These are phyloP conservation scores for Morphnarchus princeps DNA, from an alignment of 2,113 vertebrate genomes.

Conservation along the genomic window DNA sequence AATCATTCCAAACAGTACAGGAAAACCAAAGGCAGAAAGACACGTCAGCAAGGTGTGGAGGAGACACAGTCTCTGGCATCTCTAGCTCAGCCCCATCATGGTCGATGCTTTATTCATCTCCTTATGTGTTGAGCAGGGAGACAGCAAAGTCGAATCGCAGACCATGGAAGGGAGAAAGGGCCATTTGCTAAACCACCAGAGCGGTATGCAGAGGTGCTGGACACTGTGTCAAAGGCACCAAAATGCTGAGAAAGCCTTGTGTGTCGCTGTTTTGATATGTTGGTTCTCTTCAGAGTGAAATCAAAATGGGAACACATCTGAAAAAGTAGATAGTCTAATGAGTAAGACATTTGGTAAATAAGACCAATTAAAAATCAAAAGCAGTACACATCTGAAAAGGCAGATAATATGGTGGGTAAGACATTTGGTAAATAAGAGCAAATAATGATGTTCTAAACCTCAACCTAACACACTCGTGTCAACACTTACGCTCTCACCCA, in stretches of 20 bases:
- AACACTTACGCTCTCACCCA: background rate
- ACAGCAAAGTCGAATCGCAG: background rate
- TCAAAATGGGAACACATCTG: constrained; percentile 55
- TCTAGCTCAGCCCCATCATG: background rate
- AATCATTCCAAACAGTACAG: background rate
- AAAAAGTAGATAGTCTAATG: constrained; percentile 72
- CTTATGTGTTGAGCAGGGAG: background rate
- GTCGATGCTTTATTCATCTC: background rate
- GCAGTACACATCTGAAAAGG: constrained; percentile 69
- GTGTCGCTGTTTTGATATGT: background rate
- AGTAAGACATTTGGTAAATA: constrained; percentile 78
- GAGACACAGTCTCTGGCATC: no score
- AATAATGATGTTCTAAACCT: constrained; percentile 63
- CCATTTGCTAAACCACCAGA: background rate
- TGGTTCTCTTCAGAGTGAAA: constrained; percentile 23
- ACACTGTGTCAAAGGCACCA: background rate
- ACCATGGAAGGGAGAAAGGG: background rate
- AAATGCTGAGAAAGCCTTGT: background rate
- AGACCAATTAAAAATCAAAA: constrained; percentile 73
- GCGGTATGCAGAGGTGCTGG: background rate
- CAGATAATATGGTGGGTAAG: constrained; percentile 76
- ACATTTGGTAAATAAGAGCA: constrained; percentile 72
- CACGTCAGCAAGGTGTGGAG: background rate
- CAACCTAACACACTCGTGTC: constrained; percentile 5
- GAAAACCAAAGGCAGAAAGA: background rate